phyloP scores from a whole-genome alignment of 2,113 vertebrate genomes.

The Gorsachius goisagi region DNA sequence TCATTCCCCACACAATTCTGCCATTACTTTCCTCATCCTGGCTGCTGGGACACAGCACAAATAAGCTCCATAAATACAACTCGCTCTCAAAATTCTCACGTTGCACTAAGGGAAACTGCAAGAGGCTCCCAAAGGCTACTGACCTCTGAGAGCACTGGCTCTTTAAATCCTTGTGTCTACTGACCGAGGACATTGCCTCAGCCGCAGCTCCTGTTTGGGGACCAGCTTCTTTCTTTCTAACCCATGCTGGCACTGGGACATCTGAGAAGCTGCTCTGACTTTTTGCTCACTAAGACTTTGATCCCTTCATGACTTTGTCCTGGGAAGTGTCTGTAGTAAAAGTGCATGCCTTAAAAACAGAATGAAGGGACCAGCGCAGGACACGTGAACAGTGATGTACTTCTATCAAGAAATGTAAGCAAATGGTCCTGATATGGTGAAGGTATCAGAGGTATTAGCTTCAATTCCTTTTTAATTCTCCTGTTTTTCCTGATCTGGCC shows the following conservation, averaged over 20 bases:
- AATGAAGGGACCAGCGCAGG: accelerated
- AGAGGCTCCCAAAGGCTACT: background rate
- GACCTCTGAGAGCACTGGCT: background rate
- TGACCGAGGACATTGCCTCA: background rate
- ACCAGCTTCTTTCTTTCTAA: background rate
- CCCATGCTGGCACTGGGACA: background rate
- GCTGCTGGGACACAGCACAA: background rate
- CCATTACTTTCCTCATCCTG: background rate
- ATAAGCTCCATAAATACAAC: background rate
- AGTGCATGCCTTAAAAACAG: background rate
- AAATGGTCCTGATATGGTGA: background rate
- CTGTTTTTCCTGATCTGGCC: background rate
- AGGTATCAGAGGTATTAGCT: background rate
- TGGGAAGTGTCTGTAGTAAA: background rate
- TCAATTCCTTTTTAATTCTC: background rate
- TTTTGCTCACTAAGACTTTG: background rate
- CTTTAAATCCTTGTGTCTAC: background rate
- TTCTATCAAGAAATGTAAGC: background rate
- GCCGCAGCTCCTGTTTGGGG: background rate
- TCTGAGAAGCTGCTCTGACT: background rate
- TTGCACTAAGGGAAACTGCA: background rate
- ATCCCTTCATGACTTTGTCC: background rate
- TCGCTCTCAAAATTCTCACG: background rate
- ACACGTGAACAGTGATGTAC: background rate
- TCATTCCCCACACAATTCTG: background rate